Evolutionary conservation across 2,797 vertebrate genomes (phyloP).

Genomic region (Pantherophis vulpinus): DNA sequence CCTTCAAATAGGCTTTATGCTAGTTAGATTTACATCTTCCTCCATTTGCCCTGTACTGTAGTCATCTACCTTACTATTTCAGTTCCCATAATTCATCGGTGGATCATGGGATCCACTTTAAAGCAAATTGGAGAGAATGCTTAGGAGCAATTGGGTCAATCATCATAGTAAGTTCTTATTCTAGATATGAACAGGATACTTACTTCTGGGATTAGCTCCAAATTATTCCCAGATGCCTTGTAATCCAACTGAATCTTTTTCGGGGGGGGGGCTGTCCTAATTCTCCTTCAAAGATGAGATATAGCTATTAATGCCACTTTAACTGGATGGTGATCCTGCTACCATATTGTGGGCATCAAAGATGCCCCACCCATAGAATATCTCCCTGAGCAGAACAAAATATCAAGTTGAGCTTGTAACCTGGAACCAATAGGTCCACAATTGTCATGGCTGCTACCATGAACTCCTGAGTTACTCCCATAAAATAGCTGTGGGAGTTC

Average conservation of each 20-base stretch:
- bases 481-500: background rate
- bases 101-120: background rate
- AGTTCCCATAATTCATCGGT: background rate
- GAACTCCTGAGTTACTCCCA: background rate
- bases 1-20: background rate
- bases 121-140: background rate
- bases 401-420: background rate
- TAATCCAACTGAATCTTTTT: background rate
- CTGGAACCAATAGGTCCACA: background rate
- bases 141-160: background rate
- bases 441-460: background rate
- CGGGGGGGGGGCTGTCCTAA: background rate
- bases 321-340: background rate
- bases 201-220: background rate
- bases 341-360: background rate
- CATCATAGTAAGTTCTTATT: background rate
- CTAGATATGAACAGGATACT: background rate
- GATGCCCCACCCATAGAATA: background rate
- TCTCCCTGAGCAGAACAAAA: background rate
- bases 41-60: background rate
- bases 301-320: background rate
- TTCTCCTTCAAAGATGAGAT: background rate
- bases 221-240: background rate
- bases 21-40: background rate
- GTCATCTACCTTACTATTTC: background rate